phyloP scores from a whole-genome alignment of 2,797 vertebrate species.

The Scleropages formosus region DNA sequence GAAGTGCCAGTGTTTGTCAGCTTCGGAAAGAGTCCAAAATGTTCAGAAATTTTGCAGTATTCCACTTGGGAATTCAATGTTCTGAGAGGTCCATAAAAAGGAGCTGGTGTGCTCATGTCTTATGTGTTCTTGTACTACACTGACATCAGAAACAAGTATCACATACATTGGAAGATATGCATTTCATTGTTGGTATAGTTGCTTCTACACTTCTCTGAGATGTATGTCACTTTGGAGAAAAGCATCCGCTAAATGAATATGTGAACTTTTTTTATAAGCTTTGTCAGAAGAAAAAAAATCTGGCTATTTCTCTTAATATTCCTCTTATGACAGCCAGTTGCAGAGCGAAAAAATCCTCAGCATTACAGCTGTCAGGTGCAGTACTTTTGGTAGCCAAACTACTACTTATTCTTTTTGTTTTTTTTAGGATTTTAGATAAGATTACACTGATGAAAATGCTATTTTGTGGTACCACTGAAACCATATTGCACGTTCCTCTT shows the following conservation, averaged over 20 bases:
- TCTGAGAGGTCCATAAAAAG: neutral
- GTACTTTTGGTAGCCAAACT: neutral
- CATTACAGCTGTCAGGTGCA: neutral
- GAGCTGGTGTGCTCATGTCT: neutral
- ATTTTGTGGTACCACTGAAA: conserved; percentile 11
- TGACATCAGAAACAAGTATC: neutral
- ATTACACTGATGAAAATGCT: conserved; percentile 20
- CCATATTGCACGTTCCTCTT: neutral
- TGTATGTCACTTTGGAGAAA: too few species aligned
- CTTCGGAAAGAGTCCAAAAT: conserved; percentile 9
- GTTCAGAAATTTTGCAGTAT: neutral
- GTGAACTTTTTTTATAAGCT: too few species aligned
- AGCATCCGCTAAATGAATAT: too few species aligned
- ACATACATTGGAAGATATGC: neutral
- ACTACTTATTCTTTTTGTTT: conserved; percentile 13
- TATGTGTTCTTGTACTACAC: neutral
- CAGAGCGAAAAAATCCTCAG: neutral
- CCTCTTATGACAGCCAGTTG: neutral
- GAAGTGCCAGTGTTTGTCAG: conserved; percentile 3
- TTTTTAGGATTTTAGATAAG: neutral
- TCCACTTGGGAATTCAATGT: neutral
- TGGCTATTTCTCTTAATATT: neutral
- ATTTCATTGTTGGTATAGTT: too few species aligned
- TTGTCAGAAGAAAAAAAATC: too few species aligned
- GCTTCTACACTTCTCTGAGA: too few species aligned